These are phyloP conservation scores for Cryptoprocta ferox DNA, from an alignment of 2,797 vertebrate species.

Conservation along the genomic window DNA sequence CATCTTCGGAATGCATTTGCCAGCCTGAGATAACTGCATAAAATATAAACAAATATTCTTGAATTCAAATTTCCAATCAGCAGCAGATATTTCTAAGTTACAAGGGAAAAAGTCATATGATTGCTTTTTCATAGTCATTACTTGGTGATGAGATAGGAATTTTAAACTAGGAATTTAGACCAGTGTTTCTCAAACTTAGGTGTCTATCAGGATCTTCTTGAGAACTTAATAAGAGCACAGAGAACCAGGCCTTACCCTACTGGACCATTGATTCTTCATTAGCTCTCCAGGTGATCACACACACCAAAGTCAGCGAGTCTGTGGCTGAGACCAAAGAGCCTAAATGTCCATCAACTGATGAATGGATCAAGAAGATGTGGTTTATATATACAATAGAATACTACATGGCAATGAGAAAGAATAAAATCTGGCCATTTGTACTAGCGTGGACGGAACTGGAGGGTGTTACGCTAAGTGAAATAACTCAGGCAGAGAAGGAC, in stretches of 20 bases:
- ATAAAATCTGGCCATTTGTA: too few relatives aligned
- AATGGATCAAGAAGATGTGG: too few relatives aligned
- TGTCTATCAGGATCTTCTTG: neutral
- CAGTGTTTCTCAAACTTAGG: neutral
- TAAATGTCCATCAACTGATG: too few relatives aligned
- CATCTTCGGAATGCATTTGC: neutral
- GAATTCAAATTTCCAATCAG: constrained; percentile 27
- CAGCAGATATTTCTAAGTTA: neutral
- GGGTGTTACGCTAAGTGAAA: too few relatives aligned
- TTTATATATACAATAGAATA: too few relatives aligned
- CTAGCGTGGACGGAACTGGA: too few relatives aligned
- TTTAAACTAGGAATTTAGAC: neutral
- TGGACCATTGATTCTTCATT: neutral
- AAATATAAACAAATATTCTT: neutral
- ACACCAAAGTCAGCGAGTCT: neutral
- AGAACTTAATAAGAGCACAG: neutral
- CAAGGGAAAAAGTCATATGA: neutral
- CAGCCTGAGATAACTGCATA: constrained; percentile 14
- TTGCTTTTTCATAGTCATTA: neutral
- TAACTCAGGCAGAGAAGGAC: too few relatives aligned
- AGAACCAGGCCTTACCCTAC: neutral
- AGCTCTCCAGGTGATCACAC: neutral
- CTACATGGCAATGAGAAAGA: too few relatives aligned
- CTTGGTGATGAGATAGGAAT: neutral
- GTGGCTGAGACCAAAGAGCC: neutral